Evolutionary conservation across 2,797 vertebrate genomes (phyloP), one percentile per base, ranked within the genome.

Genomic region (Kryptolebias ocellatus): DNA sequence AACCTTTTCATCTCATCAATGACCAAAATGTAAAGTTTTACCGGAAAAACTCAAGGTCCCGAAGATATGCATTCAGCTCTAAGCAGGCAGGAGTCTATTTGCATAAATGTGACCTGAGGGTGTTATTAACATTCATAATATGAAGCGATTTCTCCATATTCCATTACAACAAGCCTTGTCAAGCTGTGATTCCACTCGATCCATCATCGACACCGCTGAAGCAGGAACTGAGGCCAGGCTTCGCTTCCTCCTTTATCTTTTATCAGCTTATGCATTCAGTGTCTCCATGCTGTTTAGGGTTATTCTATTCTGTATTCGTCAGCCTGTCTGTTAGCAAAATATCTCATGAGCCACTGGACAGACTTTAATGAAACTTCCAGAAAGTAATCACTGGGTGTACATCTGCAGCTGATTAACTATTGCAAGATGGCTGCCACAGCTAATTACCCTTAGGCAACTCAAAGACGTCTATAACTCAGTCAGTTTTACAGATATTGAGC

Each of bases 41-140:
- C 18, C 51, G 71, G 42, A 74, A 60, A 72, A 70, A 46, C 29
- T 29, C 11, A 60, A 28, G 24, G 53, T 73, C 61, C 37, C 28
- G 6, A 50, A 55, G 55, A 72, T 52, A 60, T 47, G 34, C 24
- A 51, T 72, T 71, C 34, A 67, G 80, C 53, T 57, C 39, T 63
- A 52, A 47, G 53, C 49, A 64, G 49, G 78, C 58, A 67, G 15
- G 46, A 70, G 24, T 77, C 53, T 58, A 29, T 60, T 74, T 37
- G 64, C 52, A 70, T 60, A 60, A 82, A 56, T 61, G 28, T 60
- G 52, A 80, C 85, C 74, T 62, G 12, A 54, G 80, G 85, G 76
- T 60, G 60, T 60, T 18, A 80, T 89, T 87, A 86, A 76, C 80
- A 86, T 83, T 84, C 52, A 80, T 83, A 46, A 61, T 72, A 34